Evolutionary conservation across 2,113 vertebrate species (phyloP), one percentile per base, ranked within the genome.

Genomic region (Semicossyphus pulcher): DNA sequence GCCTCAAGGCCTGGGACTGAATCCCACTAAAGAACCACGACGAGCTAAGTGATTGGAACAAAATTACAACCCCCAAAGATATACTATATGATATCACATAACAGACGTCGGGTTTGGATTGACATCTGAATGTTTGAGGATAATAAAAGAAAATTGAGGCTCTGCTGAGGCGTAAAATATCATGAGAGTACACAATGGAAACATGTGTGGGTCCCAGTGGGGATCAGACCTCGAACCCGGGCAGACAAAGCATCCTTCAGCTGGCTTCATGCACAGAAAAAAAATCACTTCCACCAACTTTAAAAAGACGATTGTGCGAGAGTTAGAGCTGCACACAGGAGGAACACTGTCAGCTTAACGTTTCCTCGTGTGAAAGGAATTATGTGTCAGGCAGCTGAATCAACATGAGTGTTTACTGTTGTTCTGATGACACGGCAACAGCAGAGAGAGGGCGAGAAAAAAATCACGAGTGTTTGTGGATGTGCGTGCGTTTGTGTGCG

Each of bases 41-140:
- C 3, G 34, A 67, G 47, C 74, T 57, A 63, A 58, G 73, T 32
- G 66, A 66, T 44, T 72, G 65, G 56, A 71, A 57, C 5, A 57
- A 61, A 83, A 75, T 59, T 66, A 32, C 44, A 76, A 34, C 32
- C 41, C 71, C 62, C 70, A 57, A 41, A 76, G 25, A 85, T 58
- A 76, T 25, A 45, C 28, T 53, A 48, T 36, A 58, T 25, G 49
- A 67, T 84, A 60, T 86, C 28, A 14, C 31, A 57, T 70, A 84
- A 37, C 61, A 54, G 20, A 57, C 21, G 65, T 68, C 68, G 68
- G 78, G 72, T 78, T 86, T 84, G 78, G 62, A 60, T 26, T 69
- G 68, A 82, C 41, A 23, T 82, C 42, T 72, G 57, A 75, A 77
- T 58, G 51, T 74, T 56, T 61, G 16, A 60, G 66, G 70, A 62